Evolutionary conservation across 2,888 invertebrate species (phyloP), one percentile per base, ranked within the genome.

Genomic region (Cheilosia soror): DNA sequence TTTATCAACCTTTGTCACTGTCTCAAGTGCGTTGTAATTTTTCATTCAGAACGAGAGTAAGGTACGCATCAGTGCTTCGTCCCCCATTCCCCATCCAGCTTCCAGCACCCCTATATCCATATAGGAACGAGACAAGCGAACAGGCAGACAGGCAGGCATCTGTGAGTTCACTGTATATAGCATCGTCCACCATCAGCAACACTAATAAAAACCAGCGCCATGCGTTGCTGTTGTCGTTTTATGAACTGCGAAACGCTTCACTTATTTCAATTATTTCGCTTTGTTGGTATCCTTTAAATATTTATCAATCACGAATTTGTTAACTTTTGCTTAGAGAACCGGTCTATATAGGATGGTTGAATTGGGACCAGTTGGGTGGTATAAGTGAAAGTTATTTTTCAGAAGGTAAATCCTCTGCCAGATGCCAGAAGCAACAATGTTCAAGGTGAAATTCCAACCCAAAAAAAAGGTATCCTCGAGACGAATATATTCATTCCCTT

Each of bases 251-350:
- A 88, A 88, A 89, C 89, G 91, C 90, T 90, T 91, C 90, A 91
- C 90, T 91, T 92, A 91, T 91, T 92, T 92, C 92, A 92, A 92
- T 92, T 91, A 92, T 91, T 92, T 92, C 89, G 91, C 91, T 90
- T 91, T 92, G 92, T 90, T 91, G 89, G 88, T 89, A 89, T 89
- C 89, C 89, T 89, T 92, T 91, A 92, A 92, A 92, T 92, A 92
- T 92, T 92, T 92, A 92, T 92, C 91, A 92, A 92, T 92, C 91
- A 91, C 89, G 89, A 91, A 90, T 91, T 91, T 91, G 91, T 90
- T 90, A 89, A 89, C 90, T 90, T 90, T 89, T 83, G 86, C 73
- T 87, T 81, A 62, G 72, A 87, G 29, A 44, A 63, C 55, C 25
- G 72, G 20, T 53, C 60, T 29, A 9, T 2, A 13, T 5, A 7